Evolutionary conservation across 2,113 vertebrate species (phyloP), one percentile per base, ranked within the genome.

Genomic region (Tursiops truncatus): DNA sequence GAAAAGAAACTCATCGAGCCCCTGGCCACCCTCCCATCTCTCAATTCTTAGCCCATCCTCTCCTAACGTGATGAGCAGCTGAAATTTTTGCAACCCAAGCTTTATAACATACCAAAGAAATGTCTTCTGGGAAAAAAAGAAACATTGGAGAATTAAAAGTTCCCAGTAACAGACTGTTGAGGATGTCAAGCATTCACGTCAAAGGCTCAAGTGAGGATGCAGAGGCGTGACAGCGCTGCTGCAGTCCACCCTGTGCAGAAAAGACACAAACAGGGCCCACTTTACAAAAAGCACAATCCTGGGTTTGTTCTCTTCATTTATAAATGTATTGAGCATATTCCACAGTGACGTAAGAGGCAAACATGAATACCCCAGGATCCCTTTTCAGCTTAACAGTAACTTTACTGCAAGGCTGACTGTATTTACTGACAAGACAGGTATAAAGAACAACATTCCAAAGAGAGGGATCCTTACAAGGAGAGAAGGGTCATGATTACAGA

Each of bases 221-320:
- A 36, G 2, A 41, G 2, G 33, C 5, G 0, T 26, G 3, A 18
- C 17, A 18, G 21, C 11, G 15, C 8, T 1, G 2, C 17, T 0
- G 0, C 3, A 1, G 60, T n/a, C n/a, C 47, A 10, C 15, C 20
- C 1, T 8, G 31, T n/a, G 4, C n/a, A 36, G 33, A 18, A 56
- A 5, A 92, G 15, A 41, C 31, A 13, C 1, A 12, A 2, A 0
- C 0, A 1, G 10, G 14, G 28, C 7, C 74, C 18, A 3, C 11
- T 3, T 33, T 13, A 11, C n/a, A 1, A 11, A 50, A 96, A 81
- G 41, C 18, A 53, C 36, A 8, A 12, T 11, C 65, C 18, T 33
- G 41, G 41, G 26, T 67, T 50, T 65, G 47, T 60, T 56, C 50
- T 65, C 13, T 47, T 70, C 60, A 18, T 26, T 60, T 77, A 28